Evolutionary conservation across 2,888 invertebrate species (phyloP).

Genomic region (Sipha maydis): DNA sequence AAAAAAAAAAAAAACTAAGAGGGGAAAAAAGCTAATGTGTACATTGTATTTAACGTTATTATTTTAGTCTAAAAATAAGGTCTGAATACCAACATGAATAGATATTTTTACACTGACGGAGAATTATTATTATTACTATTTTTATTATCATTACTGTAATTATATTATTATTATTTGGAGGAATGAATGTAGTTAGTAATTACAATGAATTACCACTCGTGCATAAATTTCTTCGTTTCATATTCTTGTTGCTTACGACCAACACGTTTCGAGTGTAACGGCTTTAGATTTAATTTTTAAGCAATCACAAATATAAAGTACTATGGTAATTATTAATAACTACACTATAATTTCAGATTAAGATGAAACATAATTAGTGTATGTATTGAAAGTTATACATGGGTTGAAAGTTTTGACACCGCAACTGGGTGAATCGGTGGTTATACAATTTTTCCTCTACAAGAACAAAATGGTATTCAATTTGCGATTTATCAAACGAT

Average conservation of each 20-base stretch:
- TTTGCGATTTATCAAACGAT: not conserved
- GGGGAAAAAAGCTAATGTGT: not conserved
- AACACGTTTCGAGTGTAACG: too few species aligned
- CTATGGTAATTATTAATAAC: too few species aligned
- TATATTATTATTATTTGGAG: not conserved
- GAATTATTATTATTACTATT: not conserved
- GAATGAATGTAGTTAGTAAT: not conserved
- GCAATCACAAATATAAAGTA: too few species aligned
- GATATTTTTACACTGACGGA: not conserved
- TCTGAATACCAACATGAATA: not conserved
- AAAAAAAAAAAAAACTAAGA: not conserved
- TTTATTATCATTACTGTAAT: not conserved
- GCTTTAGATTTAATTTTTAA: too few species aligned
- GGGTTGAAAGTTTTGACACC: not conserved
- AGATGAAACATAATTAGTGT: too few species aligned
- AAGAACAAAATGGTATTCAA: not conserved
- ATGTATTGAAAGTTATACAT: too few species aligned
- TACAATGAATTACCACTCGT: not conserved
- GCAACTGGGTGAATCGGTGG: not conserved
- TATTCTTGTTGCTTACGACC: not conserved
- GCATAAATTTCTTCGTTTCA: not conserved
- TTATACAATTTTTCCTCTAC: not conserved
- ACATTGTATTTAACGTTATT: not conserved
- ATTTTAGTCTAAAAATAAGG: not conserved
- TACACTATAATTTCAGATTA: too few species aligned